Base-by-base conservation (phyloP, 2,888 invertebrate species). In the Eristalinus aeneus region DNA sequence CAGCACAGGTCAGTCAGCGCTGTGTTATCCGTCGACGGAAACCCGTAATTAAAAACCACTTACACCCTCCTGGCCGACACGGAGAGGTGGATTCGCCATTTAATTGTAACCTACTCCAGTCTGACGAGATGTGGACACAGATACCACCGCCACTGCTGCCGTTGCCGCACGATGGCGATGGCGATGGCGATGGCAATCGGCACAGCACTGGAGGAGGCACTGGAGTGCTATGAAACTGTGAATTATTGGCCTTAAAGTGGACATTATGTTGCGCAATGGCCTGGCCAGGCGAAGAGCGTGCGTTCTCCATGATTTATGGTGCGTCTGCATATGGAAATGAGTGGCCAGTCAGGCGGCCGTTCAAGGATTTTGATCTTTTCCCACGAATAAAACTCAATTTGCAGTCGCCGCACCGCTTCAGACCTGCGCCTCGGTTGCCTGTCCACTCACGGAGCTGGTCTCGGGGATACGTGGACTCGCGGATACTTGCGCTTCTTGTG, bases 31-130 rank as follows among this genome's bases (percentile, higher is more conserved):
- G 63, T 46, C 65, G 73, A 23, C 81, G 76, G 85, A 76, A 85
- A 85, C 81, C 81, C 81, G 76, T 85, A 85, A 85, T 85, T 81
- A 85, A 85, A 85, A 85, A 68, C 85, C 68, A 85, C 81, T 85
- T 77, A 85, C 58, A 53, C 56, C 32, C 54, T 34, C 56, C 22
- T 34, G n/a, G 46, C 0, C 22, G 60, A 31, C 46, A 16, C 20
- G 63, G 76, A 68, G 68, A 77, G 63, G 79, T 75, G 79, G 61
- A 84, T 75, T 75, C 56, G 79, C 79, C 74, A 65, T 81, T 81
- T 85, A 85, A 76, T 81, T 85, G 85, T 81, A 85, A 73, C 85
- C 81, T 68, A 81, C 81, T 85, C 71, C 71, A 46, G 61, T 23
- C 39, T n/a, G 39, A 6, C 56, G 56, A 27, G 61, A 32, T 63